Percentiles rank a stretch among this genome's conserved stretches.
phyloP scores from a whole-genome alignment of 2,888 invertebrate species.

The Chrysodeixis includens region DNA sequence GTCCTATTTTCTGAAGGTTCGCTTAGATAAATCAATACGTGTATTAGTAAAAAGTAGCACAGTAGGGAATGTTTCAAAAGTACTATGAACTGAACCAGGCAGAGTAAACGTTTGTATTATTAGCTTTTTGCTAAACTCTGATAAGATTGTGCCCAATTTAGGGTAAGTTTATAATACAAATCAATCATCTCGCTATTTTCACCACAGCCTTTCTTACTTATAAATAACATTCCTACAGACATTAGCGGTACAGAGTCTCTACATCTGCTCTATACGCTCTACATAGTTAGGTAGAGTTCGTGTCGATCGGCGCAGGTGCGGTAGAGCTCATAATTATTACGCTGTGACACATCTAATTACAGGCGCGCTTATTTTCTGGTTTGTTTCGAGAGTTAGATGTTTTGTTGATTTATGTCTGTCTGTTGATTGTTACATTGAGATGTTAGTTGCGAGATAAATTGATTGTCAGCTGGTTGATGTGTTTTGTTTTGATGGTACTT shows the following conservation, averaged over 20 bases:
- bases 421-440: slow-evolving; percentile 17
- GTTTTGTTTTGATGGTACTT: background rate
- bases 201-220: slow-evolving; percentile 6
- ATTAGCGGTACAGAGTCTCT: slow-evolving; percentile 18
- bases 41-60: too few relatives aligned
- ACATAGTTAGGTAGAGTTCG: slow-evolving; percentile 13
- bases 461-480: background rate
- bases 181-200: background rate
- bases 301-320: slow-evolving; percentile 56
- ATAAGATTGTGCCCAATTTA: background rate
- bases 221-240: slow-evolving; percentile 22
- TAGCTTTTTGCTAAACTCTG: too few relatives aligned
- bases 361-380: slow-evolving; percentile 46
- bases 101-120: too few relatives aligned
- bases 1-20: too few relatives aligned
- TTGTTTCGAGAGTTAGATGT: slow-evolving; percentile 35
- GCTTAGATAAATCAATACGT: too few relatives aligned
- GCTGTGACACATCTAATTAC: slow-evolving; percentile 59
- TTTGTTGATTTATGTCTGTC: slow-evolving; percentile 36
- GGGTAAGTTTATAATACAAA: background rate
- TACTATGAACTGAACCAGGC: too few relatives aligned
- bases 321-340: slow-evolving; percentile 57
- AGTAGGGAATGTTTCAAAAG: too few relatives aligned
- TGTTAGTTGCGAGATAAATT: background rate
- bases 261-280: slow-evolving; percentile 11